Evolutionary conservation across 2,888 invertebrate species (phyloP).

Genomic region (Rhabditoides inermis): DNA sequence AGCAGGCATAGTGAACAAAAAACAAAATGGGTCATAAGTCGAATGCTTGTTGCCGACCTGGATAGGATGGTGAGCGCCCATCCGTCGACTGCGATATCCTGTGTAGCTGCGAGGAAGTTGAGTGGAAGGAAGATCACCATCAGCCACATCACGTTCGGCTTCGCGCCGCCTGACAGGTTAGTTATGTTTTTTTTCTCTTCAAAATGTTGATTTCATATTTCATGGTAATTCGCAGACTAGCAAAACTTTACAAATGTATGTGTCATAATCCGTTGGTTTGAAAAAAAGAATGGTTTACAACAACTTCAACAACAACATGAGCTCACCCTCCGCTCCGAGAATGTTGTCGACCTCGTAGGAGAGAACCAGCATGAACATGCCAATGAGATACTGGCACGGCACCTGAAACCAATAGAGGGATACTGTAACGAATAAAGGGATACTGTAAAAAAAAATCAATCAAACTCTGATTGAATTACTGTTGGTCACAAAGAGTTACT

Average conservation of each 20-base stretch:
- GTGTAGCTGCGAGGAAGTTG: constrained; percentile 93
- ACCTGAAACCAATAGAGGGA: constrained; percentile 26
- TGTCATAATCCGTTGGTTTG: neutral
- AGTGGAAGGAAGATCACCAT: constrained; percentile 79
- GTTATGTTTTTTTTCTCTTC: neutral
- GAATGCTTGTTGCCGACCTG: constrained; percentile 59
- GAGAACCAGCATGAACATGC: constrained; percentile 74
- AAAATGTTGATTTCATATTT: neutral
- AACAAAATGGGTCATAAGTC: too few species aligned
- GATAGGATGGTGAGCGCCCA: constrained; percentile 98
- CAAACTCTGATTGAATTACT: constrained; percentile 72
- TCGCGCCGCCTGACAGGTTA: constrained; percentile 3
- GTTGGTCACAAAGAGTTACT: too few species aligned
- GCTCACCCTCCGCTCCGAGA: constrained; percentile 38
- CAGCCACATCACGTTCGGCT: constrained; percentile 67
- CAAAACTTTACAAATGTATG: neutral
- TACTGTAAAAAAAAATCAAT: constrained; percentile 51
- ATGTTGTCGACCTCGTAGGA: constrained; percentile 59
- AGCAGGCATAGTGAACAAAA: too few species aligned
- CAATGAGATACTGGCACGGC: constrained; percentile 57
- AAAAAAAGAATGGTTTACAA: constrained; percentile 1
- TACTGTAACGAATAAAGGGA: neutral
- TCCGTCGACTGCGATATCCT: constrained; percentile 98
- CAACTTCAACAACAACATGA: neutral
- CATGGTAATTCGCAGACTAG: neutral